Evolutionary conservation across 1,140 invertebrate species (phyloP).

Genomic region (Drosophila prosaltans): DNA sequence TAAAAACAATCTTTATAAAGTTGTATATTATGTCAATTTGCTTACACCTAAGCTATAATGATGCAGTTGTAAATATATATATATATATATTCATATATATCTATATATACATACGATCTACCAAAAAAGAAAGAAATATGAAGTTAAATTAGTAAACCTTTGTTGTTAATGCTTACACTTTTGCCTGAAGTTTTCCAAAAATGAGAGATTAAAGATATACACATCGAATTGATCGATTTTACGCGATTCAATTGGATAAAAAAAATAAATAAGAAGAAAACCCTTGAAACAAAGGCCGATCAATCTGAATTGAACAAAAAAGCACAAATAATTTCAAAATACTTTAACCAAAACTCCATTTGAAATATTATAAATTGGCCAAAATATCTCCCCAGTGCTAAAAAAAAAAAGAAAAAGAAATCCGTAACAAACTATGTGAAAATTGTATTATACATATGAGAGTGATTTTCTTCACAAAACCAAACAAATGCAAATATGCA

Average conservation of each 20-base stretch:
- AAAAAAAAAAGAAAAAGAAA: background rate
- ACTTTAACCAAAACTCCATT: background rate
- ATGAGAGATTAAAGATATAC: constrained; percentile 7
- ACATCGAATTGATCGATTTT: background rate
- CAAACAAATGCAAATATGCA: background rate
- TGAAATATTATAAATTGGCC: background rate
- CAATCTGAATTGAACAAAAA: background rate
- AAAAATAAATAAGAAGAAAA: too few relatives aligned
- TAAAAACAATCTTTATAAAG: background rate
- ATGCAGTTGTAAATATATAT: constrained; percentile 12
- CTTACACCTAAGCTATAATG: constrained; percentile 10
- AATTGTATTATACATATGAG: background rate
- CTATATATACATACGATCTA: background rate
- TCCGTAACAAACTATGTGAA: background rate
- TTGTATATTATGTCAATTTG: constrained; percentile 14
- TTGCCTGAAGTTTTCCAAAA: background rate
- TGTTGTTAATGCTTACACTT: constrained; percentile 1
- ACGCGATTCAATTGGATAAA: constrained; percentile 1
- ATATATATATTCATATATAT: background rate
- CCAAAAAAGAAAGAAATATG: background rate
- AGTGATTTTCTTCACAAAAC: background rate
- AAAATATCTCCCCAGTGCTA: constrained; percentile 1
- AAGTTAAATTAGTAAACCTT: background rate
- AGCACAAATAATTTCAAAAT: background rate
- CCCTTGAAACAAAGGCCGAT: background rate